A percentile compares a stretch with the other conserved stretches of the same genome.
These are phyloP conservation scores for Neodiprion lecontei DNA, from an alignment of 1,140 invertebrate genomes.

Conservation along the genomic window DNA sequence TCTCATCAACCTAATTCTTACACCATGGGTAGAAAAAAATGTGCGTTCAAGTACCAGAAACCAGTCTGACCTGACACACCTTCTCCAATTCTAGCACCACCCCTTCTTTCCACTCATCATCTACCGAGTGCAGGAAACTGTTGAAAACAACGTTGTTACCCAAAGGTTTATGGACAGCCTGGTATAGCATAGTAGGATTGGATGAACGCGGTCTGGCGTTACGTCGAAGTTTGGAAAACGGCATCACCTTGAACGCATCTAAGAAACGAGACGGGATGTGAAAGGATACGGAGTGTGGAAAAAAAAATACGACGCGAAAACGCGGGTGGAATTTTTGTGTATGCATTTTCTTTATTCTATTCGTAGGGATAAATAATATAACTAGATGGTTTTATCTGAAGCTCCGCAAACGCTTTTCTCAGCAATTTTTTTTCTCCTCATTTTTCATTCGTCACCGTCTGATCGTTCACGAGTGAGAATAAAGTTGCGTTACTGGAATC, in stretches of 20 bases:
- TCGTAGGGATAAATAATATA: neutral
- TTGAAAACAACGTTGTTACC: constrained; percentile 4
- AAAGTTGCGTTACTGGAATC: no score
- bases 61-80: neutral
- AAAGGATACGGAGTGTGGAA: neutral
- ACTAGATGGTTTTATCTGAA: no score
- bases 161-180: neutral
- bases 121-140: neutral
- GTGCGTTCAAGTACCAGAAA: neutral
- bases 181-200: neutral
- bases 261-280: neutral
- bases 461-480: no score
- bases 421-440: no score
- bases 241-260: neutral
- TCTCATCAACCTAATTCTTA: no score
- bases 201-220: neutral
- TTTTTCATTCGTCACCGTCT: no score
- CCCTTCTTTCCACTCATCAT: neutral
- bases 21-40: no score
- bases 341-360: neutral
- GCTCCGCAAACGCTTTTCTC: no score
- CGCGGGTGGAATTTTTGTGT: neutral
- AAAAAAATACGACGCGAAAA: neutral
- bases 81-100: neutral
- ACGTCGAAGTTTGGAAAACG: neutral